These are phyloP conservation scores for Camelus bactrianus DNA, from an alignment of 2,113 vertebrate species.

Conservation along the genomic window DNA sequence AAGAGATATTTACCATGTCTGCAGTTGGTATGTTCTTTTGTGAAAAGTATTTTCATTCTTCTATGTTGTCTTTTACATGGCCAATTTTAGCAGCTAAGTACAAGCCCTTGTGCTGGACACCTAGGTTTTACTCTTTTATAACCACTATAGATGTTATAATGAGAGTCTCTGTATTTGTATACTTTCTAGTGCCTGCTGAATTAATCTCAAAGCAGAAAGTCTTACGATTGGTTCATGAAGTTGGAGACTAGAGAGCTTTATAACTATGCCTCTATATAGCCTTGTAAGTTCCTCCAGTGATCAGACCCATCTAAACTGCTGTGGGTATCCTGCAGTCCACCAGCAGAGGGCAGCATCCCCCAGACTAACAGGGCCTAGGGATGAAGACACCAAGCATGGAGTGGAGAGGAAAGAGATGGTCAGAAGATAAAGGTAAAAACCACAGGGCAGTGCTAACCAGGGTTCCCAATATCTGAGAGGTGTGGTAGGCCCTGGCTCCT, in stretches of 20 bases:
- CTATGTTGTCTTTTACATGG: background rate
- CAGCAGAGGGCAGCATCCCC: slow-evolving; percentile 83
- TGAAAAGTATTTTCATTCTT: slow-evolving; percentile 14
- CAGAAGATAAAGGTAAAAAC: slow-evolving; percentile 10
- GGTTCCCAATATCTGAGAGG: background rate
- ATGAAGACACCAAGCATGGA: background rate
- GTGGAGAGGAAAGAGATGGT: background rate
- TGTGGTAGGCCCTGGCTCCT: background rate
- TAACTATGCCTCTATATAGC: background rate
- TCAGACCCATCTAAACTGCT: background rate
- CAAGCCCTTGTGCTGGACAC: background rate
- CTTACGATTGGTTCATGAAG: slow-evolving; percentile 18
- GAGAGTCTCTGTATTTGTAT: background rate
- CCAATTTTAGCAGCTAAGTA: slow-evolving; percentile 28
- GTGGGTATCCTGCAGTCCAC: background rate
- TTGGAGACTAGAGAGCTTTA: background rate
- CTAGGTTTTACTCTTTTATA: slow-evolving; percentile 38
- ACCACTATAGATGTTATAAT: background rate
- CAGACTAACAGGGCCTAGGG: slow-evolving; percentile 45
- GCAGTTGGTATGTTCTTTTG: background rate
- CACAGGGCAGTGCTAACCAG: background rate
- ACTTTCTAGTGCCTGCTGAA: slow-evolving; percentile 17
- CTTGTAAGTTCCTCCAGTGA: background rate
- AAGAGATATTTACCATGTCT: background rate
- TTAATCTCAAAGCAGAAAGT: slow-evolving; percentile 22